phyloP scores from a whole-genome alignment of 2,888 invertebrate genomes.

The Nipponacmea schrenckii region DNA sequence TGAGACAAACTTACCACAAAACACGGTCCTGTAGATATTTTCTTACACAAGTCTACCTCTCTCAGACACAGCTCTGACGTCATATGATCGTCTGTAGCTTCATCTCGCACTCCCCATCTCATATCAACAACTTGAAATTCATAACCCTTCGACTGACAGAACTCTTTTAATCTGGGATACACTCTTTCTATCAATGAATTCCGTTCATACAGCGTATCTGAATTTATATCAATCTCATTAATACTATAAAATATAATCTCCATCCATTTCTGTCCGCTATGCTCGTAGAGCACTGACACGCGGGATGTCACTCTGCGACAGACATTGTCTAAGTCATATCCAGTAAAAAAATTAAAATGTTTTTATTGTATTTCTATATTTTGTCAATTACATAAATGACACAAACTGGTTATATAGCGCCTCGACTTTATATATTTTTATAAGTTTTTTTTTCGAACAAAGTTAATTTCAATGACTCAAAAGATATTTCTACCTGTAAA shows the following conservation, averaged over 20 bases:
- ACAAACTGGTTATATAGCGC: no score
- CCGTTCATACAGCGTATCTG: slow-evolving; percentile 34
- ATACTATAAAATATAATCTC: not conserved
- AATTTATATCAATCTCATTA: not conserved
- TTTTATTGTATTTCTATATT: no score
- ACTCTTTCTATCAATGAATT: slow-evolving; percentile 41
- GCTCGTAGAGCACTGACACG: no score
- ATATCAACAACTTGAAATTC: slow-evolving; percentile 64
- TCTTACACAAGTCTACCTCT: slow-evolving; percentile 57
- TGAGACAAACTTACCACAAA: slow-evolving; percentile 53
- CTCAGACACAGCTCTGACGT: slow-evolving; percentile 60
- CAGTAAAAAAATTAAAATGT: no score
- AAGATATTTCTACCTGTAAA: slow-evolving; percentile 61
- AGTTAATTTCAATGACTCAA: no score
- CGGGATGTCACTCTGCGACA: no score
- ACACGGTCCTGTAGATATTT: slow-evolving; percentile 60
- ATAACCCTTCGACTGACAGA: slow-evolving; percentile 56
- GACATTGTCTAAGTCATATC: no score
- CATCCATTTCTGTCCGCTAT: not conserved
- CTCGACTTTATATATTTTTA: no score
- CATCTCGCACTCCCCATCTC: slow-evolving; percentile 63
- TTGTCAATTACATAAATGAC: no score
- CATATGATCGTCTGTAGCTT: slow-evolving; percentile 60
- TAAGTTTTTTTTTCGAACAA: no score
- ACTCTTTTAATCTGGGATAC: slow-evolving; percentile 56